phyloP scores from a whole-genome alignment of 2,888 invertebrate genomes.

The Polydrusus cervinus region DNA sequence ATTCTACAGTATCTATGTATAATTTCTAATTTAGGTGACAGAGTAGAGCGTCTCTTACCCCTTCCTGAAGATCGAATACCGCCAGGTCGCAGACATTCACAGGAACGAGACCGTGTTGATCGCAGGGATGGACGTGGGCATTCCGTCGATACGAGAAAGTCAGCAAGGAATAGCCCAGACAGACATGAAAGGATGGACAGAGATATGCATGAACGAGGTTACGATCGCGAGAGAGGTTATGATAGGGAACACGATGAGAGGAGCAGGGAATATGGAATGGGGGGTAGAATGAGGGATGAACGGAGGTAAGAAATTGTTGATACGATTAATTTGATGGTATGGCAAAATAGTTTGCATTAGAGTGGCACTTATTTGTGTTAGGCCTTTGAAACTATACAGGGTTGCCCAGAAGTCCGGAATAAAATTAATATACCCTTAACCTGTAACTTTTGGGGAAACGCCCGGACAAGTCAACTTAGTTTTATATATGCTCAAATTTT shows the following conservation, averaged over 20 bases:
- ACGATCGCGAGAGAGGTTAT: constrained; percentile 60
- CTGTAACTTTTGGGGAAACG: too few species aligned
- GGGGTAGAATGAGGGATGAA: constrained; percentile 64
- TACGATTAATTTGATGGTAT: too few species aligned
- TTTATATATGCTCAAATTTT: too few species aligned
- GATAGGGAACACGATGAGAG: constrained; percentile 66
- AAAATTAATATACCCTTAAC: too few species aligned
- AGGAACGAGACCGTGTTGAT: constrained; percentile 70
- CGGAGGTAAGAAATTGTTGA: constrained; percentile 56
- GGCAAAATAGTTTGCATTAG: too few species aligned
- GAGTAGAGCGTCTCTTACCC: constrained; percentile 77
- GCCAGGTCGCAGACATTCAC: constrained; percentile 66
- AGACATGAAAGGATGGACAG: constrained; percentile 56
- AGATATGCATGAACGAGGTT: constrained; percentile 61
- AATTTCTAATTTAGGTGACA: constrained; percentile 66
- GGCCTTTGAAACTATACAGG: too few species aligned
- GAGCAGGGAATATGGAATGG: constrained; percentile 65
- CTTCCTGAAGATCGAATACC: constrained; percentile 78
- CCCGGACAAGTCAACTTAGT: too few species aligned
- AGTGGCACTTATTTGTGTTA: too few species aligned
- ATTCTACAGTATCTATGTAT: not conserved
- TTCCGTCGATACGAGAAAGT: constrained; percentile 48
- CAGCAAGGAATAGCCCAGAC: constrained; percentile 59
- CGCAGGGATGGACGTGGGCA: constrained; percentile 42
- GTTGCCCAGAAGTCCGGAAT: too few species aligned